phyloP scores from a whole-genome alignment of 2,888 invertebrate species.

The Dynastes grantii region DNA sequence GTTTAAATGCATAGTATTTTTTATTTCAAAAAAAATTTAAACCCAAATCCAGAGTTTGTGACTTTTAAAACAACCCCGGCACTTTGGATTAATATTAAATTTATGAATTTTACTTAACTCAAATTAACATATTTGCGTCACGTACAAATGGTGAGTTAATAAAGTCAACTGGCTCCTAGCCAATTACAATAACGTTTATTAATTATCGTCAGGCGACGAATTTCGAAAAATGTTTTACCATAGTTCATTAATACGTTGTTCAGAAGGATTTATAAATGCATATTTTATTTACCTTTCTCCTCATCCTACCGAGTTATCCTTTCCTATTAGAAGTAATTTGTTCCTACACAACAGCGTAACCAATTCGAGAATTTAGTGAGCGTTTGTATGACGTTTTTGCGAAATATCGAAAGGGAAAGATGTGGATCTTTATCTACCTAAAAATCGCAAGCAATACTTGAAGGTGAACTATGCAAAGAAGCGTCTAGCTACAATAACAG shows the following conservation, averaged over 20 bases:
- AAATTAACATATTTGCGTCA: constrained; percentile 39
- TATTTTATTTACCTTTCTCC: too few relatives aligned
- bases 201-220: constrained; percentile 15
- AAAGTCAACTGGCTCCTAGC: constrained; percentile 29
- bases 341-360: background rate
- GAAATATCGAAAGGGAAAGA: background rate
- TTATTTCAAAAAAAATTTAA: constrained; percentile 15
- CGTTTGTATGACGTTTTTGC: background rate
- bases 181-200: constrained; percentile 36
- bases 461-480: background rate
- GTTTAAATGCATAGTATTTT: constrained; percentile 19
- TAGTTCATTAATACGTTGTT: background rate
- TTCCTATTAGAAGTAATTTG: too few relatives aligned
- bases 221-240: background rate
- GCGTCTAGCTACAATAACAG: constrained; percentile 22
- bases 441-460: background rate
- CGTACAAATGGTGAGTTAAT: constrained; percentile 38
- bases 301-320: too few relatives aligned
- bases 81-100: constrained; percentile 39
- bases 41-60: background rate
- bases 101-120: constrained; percentile 37
- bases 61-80: constrained; percentile 26
- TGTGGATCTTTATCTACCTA: background rate
- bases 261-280: background rate
- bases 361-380: background rate